Conservation (phyloP, 2,797 vertebrate species). For the Gymnocypris eckloni region DNA sequence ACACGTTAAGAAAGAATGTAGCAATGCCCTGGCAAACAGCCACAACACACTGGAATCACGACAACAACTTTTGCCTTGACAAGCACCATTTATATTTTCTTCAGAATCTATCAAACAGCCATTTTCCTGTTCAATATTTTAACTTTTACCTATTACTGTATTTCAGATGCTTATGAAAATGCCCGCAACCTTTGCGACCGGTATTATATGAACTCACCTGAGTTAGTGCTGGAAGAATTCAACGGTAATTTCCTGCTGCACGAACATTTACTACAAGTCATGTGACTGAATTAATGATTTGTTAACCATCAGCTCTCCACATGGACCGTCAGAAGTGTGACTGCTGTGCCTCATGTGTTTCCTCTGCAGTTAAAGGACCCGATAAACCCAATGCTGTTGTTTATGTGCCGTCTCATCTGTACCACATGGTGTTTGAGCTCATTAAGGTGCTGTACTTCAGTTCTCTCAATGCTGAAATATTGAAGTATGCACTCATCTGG, state of each 20-base stretch:
- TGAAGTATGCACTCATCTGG: neutral
- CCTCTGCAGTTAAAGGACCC: conserved; percentile 82
- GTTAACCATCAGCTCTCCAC: neutral
- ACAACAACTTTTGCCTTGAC: neutral
- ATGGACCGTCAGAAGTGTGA: neutral
- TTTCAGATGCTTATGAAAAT: conserved; percentile 94
- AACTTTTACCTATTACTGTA: conserved; percentile 23
- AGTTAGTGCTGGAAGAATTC: conserved; percentile 89
- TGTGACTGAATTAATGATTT: neutral
- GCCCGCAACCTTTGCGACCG: conserved; percentile 94
- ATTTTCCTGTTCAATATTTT: neutral
- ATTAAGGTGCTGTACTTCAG: conserved; percentile 88
- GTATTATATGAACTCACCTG: conserved; percentile 96
- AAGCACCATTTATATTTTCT: neutral
- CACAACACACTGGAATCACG: neutral
- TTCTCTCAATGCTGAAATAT: neutral
- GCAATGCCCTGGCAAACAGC: neutral
- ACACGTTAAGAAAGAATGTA: neutral
- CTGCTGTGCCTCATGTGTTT: conserved; percentile 18
- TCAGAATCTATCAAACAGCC: neutral
- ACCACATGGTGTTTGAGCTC: conserved; percentile 99
- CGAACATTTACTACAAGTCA: neutral
- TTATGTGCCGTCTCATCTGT: conserved; percentile 97
- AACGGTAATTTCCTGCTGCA: conserved; percentile 79
- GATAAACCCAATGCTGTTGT: conserved; percentile 87